These are phyloP conservation scores for Nipponacmea schrenckii DNA, from an alignment of 2,888 invertebrate genomes.

Conservation along the genomic window DNA sequence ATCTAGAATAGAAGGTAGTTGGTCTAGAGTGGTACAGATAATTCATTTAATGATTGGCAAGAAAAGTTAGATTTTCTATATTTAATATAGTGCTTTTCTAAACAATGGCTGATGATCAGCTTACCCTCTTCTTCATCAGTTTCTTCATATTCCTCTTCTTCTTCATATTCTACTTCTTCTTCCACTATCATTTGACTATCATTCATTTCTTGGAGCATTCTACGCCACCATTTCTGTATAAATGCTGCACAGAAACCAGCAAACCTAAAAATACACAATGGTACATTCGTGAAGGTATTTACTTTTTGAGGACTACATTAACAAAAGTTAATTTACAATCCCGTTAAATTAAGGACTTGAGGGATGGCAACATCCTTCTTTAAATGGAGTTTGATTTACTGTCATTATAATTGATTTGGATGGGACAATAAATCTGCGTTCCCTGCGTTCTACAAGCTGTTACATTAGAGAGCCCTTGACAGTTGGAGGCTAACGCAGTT, in stretches of 20 bases:
- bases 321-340: no score
- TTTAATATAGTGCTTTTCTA: conserved; percentile 9
- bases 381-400: no score
- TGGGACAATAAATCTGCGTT: no score
- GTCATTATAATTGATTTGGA: no score
- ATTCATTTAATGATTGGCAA: conserved; percentile 10
- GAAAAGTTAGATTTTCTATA: neutral
- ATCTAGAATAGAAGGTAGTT: no score
- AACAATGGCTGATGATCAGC: conserved; percentile 11
- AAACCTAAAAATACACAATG: neutral
- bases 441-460: no score
- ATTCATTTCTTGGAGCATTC: neutral
- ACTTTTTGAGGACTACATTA: no score
- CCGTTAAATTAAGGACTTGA: no score
- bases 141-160: neutral
- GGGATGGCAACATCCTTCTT: no score
- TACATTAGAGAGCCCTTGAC: no score
- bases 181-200: neutral
- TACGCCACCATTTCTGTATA: neutral
- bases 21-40: conserved; percentile 7
- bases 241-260: neutral
- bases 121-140: neutral
- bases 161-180: conserved; percentile 1
- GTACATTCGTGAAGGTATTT: no score
- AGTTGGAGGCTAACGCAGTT: no score